Percentiles rank a stretch among this genome's conserved stretches.
phyloP scores from a whole-genome alignment of 2,888 invertebrate species.

The Caenorhabditis japonica region DNA sequence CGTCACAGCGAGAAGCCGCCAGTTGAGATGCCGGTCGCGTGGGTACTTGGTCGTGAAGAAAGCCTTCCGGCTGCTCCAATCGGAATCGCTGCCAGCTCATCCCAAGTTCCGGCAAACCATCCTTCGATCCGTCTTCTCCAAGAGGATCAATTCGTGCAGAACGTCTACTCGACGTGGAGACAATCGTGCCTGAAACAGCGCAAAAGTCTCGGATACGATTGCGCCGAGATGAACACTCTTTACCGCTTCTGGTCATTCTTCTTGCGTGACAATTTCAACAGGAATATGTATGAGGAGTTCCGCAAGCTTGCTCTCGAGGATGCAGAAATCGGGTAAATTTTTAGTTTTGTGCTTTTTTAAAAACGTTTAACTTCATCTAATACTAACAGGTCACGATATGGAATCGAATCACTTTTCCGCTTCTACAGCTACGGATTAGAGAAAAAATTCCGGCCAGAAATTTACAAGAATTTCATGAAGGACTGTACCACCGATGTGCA shows the following conservation, averaged over 20 bases:
- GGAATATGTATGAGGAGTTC: conserved; percentile 98
- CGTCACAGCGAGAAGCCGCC: conserved; percentile 84
- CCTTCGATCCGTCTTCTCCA: conserved; percentile 93
- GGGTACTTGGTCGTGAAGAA: conserved; percentile 86
- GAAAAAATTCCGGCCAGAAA: conserved; percentile 92
- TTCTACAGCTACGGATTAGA: conserved; percentile 98
- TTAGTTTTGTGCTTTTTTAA: background rate
- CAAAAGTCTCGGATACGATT: conserved; percentile 91
- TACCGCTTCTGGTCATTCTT: conserved; percentile 99
- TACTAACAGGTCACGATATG: conserved; percentile 79
- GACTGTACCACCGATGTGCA: conserved; percentile 70
- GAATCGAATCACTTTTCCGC: conserved; percentile 86
- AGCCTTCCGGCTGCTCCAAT: conserved; percentile 55
- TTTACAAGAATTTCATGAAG: conserved; percentile 94
- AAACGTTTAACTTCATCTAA: no score
- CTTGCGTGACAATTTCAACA: conserved; percentile 95
- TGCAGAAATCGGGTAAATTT: conserved; percentile 86
- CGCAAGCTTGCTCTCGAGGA: conserved; percentile 92
- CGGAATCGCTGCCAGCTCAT: conserved; percentile 60
- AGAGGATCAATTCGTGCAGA: conserved; percentile 97
- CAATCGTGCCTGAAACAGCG: conserved; percentile 94
- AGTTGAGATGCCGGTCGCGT: conserved; percentile 91
- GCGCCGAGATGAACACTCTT: conserved; percentile 98
- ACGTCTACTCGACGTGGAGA: conserved; percentile 94
- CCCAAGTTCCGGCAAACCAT: conserved; percentile 80